Evolutionary conservation across 2,113 vertebrate species (phyloP), one percentile per base, ranked within the genome.

Genomic region (Antidorcas marsupialis): DNA sequence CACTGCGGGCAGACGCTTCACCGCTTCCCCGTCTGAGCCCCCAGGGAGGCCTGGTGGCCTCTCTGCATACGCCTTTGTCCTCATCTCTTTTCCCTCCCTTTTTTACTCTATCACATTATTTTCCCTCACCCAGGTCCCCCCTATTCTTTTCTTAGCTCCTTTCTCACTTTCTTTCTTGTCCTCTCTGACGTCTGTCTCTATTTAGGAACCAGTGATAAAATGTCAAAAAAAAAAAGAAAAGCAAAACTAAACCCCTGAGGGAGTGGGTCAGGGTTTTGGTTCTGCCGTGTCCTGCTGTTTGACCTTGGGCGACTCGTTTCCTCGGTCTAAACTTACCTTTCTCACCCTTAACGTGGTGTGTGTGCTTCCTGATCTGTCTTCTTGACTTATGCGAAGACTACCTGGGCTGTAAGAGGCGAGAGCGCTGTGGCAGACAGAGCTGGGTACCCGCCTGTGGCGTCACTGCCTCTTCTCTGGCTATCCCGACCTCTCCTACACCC

Each of bases 401-500:
- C 53, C n/a, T 76, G 89, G 76, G 79, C 57, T 79, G 0, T 64
- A 11, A 27, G 60, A 30, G n/a, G 3, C 39, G 82, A 67, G 19
- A 14, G 25, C 23, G 0, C 39, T 62, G 17, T 82, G 16, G 13
- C 2, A 5, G 86, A 15, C 11, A 30, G 27, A 36, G 28, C 9
- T 14, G 33, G 25, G 0, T 3, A 1, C 16, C 7, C 43, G 9
- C 25, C 21, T 60, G 43, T 36, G 79, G 11, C 36, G 6, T 53
- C 13, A 8, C 39, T 21, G 30, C 43, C 33, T 33, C 19, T 16
- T 36, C 50, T 27, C 28, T 55, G 28, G 27, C 33, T 87, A 30
- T 39, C 19, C 15, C 1, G 2, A 2, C 23, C 17, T 45, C 8
- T 30, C 28, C 6, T 33, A 3, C 11, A 59, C 3, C 27, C 39